Percentiles rank a stretch among this genome's conserved stretches.
Conservation (phyloP, 2,888 invertebrate species). For the Conus canariensis region DNA sequence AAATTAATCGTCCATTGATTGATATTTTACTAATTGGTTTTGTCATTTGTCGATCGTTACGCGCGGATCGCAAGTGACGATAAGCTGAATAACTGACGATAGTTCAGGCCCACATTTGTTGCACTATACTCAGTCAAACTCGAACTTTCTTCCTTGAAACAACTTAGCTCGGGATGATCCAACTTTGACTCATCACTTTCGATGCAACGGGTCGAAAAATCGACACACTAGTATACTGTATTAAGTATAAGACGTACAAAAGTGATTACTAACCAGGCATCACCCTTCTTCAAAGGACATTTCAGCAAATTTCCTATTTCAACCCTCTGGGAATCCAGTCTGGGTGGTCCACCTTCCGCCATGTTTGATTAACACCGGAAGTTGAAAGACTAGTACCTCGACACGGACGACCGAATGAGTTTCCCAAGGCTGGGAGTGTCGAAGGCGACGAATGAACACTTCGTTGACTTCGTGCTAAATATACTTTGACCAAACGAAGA, state of each 20-base stretch:
- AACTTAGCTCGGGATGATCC: neutral
- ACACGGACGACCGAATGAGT: neutral
- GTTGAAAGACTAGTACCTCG: constrained; percentile 29
- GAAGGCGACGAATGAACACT: neutral
- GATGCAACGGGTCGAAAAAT: neutral
- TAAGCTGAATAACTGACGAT: no score
- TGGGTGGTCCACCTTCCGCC: constrained; percentile 73
- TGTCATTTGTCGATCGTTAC: no score
- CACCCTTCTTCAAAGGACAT: constrained; percentile 72
- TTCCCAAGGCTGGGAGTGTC: neutral
- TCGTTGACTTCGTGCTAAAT: neutral
- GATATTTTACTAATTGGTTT: no score
- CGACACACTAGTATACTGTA: neutral
- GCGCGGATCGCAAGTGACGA: no score
- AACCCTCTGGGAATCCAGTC: constrained; percentile 75
- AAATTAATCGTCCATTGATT: no score
- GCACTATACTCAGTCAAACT: no score
- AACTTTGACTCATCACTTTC: constrained; percentile 30
- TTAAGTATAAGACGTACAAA: neutral
- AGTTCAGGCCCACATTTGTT: no score
- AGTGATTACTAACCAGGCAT: constrained; percentile 73
- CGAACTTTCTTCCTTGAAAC: no score
- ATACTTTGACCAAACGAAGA: neutral
- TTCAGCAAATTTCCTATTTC: constrained; percentile 72
- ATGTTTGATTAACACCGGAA: constrained; percentile 58